Conservation (phyloP, 2,888 invertebrate genomes). For the Tetanocera ferruginea region DNA sequence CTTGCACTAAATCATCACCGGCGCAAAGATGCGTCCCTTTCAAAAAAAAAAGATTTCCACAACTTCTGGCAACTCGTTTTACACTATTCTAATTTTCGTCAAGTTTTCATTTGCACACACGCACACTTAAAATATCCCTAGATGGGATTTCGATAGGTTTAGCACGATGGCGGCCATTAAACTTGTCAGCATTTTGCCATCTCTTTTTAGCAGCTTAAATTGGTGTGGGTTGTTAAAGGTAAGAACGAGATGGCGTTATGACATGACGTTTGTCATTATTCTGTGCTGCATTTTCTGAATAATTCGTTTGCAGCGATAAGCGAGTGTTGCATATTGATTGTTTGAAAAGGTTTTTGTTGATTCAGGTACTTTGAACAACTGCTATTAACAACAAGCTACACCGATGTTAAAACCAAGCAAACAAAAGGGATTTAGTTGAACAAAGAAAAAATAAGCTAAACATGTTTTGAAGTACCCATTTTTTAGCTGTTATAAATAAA, state of each 20-base stretch:
- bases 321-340: too few species aligned
- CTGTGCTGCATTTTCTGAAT: background rate
- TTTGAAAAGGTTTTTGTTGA: too few species aligned
- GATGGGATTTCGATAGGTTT: slow-evolving; percentile 25
- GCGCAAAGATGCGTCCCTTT: slow-evolving; percentile 16
- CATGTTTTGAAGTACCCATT: too few species aligned
- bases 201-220: background rate
- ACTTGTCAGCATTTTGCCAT: background rate
- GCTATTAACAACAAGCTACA: too few species aligned
- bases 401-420: too few species aligned
- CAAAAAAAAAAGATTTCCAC: background rate
- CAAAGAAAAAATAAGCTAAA: too few species aligned
- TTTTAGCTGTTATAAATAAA: too few species aligned
- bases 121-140: slow-evolving; percentile 16
- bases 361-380: too few species aligned
- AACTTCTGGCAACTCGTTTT: slow-evolving; percentile 34
- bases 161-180: slow-evolving; percentile 32
- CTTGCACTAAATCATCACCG: background rate
- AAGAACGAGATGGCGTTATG: background rate
- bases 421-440: too few species aligned
- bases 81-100: slow-evolving; percentile 17
- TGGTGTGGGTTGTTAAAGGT: background rate
- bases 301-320: background rate
- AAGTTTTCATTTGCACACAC: background rate
- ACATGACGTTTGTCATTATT: slow-evolving; percentile 10